Evolutionary conservation across 2,888 invertebrate genomes (phyloP), one percentile per base, ranked within the genome.

Genomic region (Andrena hattorfiana): DNA sequence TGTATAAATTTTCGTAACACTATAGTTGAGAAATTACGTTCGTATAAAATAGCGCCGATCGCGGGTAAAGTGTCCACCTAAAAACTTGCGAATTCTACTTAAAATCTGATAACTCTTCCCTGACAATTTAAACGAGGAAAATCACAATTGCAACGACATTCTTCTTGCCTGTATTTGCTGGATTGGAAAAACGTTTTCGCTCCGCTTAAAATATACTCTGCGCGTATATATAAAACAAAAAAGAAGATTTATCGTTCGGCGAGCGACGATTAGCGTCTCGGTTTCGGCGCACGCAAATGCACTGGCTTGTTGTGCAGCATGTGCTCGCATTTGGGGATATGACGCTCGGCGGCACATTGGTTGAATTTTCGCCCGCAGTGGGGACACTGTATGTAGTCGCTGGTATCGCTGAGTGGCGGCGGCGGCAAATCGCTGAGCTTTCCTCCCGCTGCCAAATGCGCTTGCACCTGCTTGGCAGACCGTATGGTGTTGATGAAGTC

Each of bases 401-500:
- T 97, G 92, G 97, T 98, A 93, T 97, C 97, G 0, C 97, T 96
- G 0, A 98, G 97, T 1, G 98, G 98, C 0, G 98, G 98, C 0
- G 98, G 98, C 0, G 98, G 98, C 63, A 99, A 95, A 93, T 98
- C 98, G 79, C 97, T 96, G 49, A 98, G 94, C 92, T 98, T 98
- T 85, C 98, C 98, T 67, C 99, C 99, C 6, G 96, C 96, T 4
- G 97, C 97, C 60, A 98, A 93, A 93, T 98, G 96, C 0, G 96
- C 96, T 93, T 97, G 97, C 90, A 96, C 97, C 94, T 96, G 96
- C 93, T 98, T 98, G 2, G 99, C 99, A 7, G 98, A 97, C 56
- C 98, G 96, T 85, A 99, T 98, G 2, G 98, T 96, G 81, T 96
- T 95, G 86, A 99, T 97, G 94, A 99, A 99, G 90, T 99, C 98